Conservation (phyloP, 2,113 vertebrate species). For the Campylomormyrus numenius region DNA sequence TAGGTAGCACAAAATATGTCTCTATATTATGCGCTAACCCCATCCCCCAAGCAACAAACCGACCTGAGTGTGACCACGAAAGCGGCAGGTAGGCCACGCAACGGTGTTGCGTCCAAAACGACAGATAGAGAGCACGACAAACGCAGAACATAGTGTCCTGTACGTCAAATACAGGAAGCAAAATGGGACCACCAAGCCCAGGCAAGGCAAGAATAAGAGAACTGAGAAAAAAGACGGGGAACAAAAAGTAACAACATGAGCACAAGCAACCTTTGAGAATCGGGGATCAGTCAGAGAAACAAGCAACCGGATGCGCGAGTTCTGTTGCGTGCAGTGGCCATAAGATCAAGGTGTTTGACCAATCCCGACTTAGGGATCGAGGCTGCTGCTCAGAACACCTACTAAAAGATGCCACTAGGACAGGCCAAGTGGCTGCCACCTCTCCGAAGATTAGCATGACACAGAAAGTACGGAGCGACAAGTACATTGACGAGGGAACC, state of each 20-base stretch:
- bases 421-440: background rate
- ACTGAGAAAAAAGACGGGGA: background rate
- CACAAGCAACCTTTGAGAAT: background rate
- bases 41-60: background rate
- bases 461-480: background rate
- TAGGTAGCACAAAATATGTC: background rate
- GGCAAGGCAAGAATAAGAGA: background rate
- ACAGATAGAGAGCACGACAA: background rate
- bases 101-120: background rate
- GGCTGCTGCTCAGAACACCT: background rate
- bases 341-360: background rate
- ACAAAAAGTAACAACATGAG: background rate
- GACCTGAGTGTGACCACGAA: background rate
- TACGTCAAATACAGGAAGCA: background rate
- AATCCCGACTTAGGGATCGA: background rate
- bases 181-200: background rate
- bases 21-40: background rate
- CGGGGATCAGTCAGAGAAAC: background rate
- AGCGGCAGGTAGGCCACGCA: background rate
- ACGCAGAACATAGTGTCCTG: background rate
- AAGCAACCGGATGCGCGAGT: background rate
- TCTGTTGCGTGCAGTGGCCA: background rate
- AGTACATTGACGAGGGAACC: background rate
- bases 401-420: background rate
- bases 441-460: background rate